Evolutionary conservation across 1,140 invertebrate species (phyloP).

Genomic region (Solenopsis fugax): DNA sequence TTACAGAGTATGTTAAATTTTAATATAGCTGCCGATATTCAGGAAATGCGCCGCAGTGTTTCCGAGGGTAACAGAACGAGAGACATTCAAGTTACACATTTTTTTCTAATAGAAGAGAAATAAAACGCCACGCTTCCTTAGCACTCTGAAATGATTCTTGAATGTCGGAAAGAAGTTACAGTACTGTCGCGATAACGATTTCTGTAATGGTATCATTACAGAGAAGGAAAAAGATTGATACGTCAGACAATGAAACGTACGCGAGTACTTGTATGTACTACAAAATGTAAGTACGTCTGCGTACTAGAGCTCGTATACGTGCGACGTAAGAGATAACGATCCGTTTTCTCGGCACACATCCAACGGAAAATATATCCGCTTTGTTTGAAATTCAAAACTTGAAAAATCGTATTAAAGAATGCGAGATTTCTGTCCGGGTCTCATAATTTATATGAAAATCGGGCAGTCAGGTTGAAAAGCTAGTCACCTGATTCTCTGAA

Average conservation of each 20-base stretch:
- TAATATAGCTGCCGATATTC: not conserved
- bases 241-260: slow-evolving; percentile 23
- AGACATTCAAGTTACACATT: slow-evolving; percentile 12
- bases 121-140: not conserved
- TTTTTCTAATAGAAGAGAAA: slow-evolving; percentile 7
- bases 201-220: slow-evolving; percentile 11
- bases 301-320: not conserved
- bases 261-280: not conserved
- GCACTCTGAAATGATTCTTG: not conserved
- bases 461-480: not conserved
- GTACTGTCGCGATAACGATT: slow-evolving; percentile 22
- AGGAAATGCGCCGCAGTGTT: slow-evolving; percentile 1
- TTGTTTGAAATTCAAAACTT: not conserved
- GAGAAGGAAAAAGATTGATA: slow-evolving; percentile 23
- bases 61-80: not conserved
- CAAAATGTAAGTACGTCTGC: slow-evolving; percentile 9
- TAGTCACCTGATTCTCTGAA: not conserved
- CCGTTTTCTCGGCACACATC: slow-evolving; percentile 20
- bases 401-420: not conserved
- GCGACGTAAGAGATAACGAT: slow-evolving; percentile 21
- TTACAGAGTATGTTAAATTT: not conserved
- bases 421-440: not conserved
- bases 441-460: not conserved
- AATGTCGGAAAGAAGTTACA: slow-evolving; percentile 30
- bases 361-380: not conserved